Evolutionary conservation across 2,888 invertebrate genomes (phyloP), one percentile per base, ranked within the genome.

Genomic region (Colostygia pectinataria): DNA sequence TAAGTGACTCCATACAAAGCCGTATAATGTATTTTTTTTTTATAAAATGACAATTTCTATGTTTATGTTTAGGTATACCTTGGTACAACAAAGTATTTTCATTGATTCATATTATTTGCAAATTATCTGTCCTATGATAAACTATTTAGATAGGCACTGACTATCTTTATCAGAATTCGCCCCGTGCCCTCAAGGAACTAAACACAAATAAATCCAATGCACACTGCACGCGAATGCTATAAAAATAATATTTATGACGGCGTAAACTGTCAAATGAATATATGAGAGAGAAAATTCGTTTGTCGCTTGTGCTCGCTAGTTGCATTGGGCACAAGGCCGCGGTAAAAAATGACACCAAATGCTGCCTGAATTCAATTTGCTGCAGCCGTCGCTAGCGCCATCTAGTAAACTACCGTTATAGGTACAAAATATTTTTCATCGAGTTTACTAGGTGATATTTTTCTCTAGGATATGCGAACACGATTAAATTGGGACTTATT

Each of bases 221-320:
- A 14, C 44, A 38, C 36, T 48, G 53, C 53, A 46, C 29, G 32
- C 34, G 42, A 58, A 39, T 34, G 55, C 62, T 50, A 63, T 65
- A 61, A 61, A 61, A 65, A 59, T 63, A 52, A 63, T 63, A 63
- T 70, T 65, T 70, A 68, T 59, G 53, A 49, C 52, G 43, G 42
- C 46, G 58, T 36, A 48, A 56, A 59, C 60, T 63, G 63, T 49
- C 61, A 55, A 55, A 66, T 62, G 59, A 63, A 65, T 61, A 64
- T 57, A 56, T 58, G 61, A 59, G 53, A 28, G 51, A 27, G 53
- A 59, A 67, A 64, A 63, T 61, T 63, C 52, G 59, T 60, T 61
- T 55, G 56, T 57, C 48, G 48, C 45, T 27, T 44, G 37, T 12
- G 37, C 37, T 46, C 37, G 46, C 51, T 51, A 46, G 51, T 51